Percentiles rank a stretch among this genome's conserved stretches.
Evolutionary conservation across 2,797 vertebrate genomes (phyloP).

Genomic region (Scolopax bukidnonensis): DNA sequence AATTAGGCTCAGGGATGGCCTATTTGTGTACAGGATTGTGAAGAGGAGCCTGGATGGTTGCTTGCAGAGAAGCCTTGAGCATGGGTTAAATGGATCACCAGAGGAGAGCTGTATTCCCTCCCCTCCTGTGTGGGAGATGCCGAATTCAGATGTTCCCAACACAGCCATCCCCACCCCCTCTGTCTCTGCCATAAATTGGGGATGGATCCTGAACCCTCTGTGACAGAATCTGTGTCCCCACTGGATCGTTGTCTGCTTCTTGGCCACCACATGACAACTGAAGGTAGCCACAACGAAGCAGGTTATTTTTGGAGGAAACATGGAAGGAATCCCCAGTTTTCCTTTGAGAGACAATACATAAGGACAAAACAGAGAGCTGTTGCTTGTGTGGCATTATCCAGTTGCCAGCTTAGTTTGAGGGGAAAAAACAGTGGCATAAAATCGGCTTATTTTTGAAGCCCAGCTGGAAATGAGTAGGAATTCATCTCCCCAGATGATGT

Average conservation of each 20-base stretch:
- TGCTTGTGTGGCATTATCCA: neutral
- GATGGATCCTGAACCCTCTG: neutral
- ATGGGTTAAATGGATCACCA: neutral
- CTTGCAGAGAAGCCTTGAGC: neutral
- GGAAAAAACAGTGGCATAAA: constrained; percentile 1
- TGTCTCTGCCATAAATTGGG: neutral
- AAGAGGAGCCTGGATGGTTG: neutral
- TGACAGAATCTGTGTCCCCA: fast-evolving
- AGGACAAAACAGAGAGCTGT: neutral
- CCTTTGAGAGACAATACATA: neutral
- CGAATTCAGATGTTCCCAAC: neutral
- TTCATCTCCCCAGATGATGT: neutral
- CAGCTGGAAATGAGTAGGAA: neutral
- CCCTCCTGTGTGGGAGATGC: neutral
- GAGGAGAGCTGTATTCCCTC: neutral
- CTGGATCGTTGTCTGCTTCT: neutral
- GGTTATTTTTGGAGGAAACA: neutral
- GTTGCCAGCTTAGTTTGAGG: constrained; percentile 4
- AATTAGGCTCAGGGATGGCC: fast-evolving
- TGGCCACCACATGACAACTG: fast-evolving
- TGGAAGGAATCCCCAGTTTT: neutral
- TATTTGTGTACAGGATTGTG: fast-evolving
- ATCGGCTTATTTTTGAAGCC: constrained; percentile 47
- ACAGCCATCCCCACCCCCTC: fast-evolving
- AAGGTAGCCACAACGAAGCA: fast-evolving